Conservation (phyloP, 2,888 invertebrate genomes). For the Agonopterix alstromeriana region DNA sequence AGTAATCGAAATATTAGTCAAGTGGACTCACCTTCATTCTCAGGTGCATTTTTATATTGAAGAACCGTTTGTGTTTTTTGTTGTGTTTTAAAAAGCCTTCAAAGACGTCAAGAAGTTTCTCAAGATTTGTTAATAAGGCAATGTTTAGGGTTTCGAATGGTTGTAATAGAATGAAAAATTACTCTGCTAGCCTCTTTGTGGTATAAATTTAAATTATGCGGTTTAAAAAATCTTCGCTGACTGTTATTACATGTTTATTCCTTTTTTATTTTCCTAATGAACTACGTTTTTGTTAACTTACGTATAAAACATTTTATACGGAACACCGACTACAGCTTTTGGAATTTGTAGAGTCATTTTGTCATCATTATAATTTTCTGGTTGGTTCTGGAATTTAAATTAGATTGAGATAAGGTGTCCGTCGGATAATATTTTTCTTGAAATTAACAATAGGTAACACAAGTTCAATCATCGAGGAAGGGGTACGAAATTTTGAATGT, state of each 20-base stretch:
- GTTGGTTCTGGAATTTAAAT: slow-evolving; percentile 59
- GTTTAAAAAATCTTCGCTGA: not conserved
- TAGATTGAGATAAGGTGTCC: slow-evolving; percentile 36
- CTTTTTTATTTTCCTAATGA: not conserved
- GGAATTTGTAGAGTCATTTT: slow-evolving; percentile 53
- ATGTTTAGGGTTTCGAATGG: slow-evolving; percentile 31
- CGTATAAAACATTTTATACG: not conserved
- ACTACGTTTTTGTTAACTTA: not conserved
- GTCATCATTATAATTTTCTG: slow-evolving; percentile 55
- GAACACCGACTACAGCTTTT: not conserved
- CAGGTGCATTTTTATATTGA: slow-evolving; percentile 76
- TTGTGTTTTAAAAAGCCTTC: slow-evolving; percentile 59
- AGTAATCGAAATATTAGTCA: slow-evolving; percentile 71
- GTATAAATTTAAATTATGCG: not conserved
- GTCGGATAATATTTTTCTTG: not conserved
- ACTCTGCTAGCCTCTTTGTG: not conserved
- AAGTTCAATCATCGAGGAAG: not conserved
- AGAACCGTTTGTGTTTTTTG: slow-evolving; percentile 65
- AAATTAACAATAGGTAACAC: not conserved
- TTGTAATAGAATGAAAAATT: not conserved
- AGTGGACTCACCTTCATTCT: slow-evolving; percentile 73
- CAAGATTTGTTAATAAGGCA: slow-evolving; percentile 63
- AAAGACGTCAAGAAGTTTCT: slow-evolving; percentile 55
- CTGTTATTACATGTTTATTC: not conserved
- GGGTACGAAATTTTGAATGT: not conserved